A percentile compares a stretch with the other conserved stretches of the same genome.
Conservation (phyloP, 23 tunicate genomes). For the Styela clava region DNA sequence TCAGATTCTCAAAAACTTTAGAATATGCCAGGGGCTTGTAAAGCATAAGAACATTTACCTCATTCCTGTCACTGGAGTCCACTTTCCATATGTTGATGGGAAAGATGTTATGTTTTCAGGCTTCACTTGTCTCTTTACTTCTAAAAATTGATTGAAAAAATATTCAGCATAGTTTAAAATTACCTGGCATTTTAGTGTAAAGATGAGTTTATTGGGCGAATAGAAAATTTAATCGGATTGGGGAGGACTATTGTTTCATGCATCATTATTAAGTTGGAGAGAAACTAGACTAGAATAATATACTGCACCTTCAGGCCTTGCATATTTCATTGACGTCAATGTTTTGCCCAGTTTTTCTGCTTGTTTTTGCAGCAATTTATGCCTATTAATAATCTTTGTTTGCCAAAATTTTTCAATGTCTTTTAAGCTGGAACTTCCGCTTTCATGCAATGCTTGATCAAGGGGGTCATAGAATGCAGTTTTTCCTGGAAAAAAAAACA, state of each 20-base stretch:
- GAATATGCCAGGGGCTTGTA: too few relatives aligned
- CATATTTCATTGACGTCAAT: background rate
- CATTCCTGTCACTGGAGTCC: slow-evolving; percentile 34
- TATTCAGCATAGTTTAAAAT: too few relatives aligned
- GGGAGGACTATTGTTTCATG: too few relatives aligned
- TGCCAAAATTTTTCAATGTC: slow-evolving; percentile 5
- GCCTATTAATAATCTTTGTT: slow-evolving; percentile 1
- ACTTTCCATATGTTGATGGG: slow-evolving; percentile 14
- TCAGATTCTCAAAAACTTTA: too few relatives aligned
- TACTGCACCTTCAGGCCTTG: slow-evolving; percentile 5
- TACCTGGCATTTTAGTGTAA: background rate
- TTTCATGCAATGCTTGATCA: slow-evolving; percentile 11
- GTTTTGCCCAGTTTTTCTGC: background rate
- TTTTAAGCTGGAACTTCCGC: background rate
- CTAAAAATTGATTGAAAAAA: too few relatives aligned
- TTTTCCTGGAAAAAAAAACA: slow-evolving; percentile 6
- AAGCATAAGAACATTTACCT: too few relatives aligned
- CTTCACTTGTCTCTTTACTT: background rate
- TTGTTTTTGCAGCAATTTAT: background rate
- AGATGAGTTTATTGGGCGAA: background rate
- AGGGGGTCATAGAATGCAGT: slow-evolving; percentile 18
- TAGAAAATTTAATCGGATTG: background rate
- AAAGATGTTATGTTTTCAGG: background rate
- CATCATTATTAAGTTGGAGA: too few relatives aligned
- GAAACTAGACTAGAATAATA: too few relatives aligned